Percentiles rank a stretch among this genome's conserved stretches.
Conservation (phyloP, 2,113 vertebrate species). For the Ictalurus furcatus region DNA sequence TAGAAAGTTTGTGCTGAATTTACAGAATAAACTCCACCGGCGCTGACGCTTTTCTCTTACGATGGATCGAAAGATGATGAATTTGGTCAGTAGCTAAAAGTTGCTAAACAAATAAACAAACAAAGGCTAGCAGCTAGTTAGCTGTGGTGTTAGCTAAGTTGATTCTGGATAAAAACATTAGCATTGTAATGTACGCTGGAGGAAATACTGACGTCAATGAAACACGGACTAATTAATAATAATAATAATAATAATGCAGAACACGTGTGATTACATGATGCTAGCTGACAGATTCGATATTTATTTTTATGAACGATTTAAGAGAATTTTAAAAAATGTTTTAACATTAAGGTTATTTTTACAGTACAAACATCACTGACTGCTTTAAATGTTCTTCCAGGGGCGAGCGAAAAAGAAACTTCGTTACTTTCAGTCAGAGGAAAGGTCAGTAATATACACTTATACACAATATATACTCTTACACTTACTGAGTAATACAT, state of each 20-base stretch:
- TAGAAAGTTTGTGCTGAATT: neutral
- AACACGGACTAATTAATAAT: neutral
- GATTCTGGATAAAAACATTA: neutral
- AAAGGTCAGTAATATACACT: constrained; percentile 52
- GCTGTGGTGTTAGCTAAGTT: neutral
- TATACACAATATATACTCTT: too few species aligned
- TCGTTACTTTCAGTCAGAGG: constrained; percentile 51
- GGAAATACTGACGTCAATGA: neutral
- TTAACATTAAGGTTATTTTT: neutral
- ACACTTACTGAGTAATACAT: neutral
- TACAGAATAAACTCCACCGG: neutral
- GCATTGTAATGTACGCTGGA: neutral
- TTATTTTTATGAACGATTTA: neutral
- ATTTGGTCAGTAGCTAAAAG: constrained; percentile 9
- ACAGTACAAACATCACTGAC: neutral
- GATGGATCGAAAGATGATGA: constrained; percentile 26
- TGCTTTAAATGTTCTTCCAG: constrained; percentile 53
- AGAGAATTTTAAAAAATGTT: too few species aligned
- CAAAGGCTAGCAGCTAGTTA: neutral
- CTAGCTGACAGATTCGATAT: neutral
- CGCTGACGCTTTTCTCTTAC: too few species aligned
- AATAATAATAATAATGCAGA: too few species aligned
- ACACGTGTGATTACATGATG: neutral
- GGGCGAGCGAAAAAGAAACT: constrained; percentile 68
- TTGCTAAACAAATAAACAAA: neutral